Base-by-base conservation (phyloP, 1,140 invertebrate species). In the Diorhabda elongata region DNA sequence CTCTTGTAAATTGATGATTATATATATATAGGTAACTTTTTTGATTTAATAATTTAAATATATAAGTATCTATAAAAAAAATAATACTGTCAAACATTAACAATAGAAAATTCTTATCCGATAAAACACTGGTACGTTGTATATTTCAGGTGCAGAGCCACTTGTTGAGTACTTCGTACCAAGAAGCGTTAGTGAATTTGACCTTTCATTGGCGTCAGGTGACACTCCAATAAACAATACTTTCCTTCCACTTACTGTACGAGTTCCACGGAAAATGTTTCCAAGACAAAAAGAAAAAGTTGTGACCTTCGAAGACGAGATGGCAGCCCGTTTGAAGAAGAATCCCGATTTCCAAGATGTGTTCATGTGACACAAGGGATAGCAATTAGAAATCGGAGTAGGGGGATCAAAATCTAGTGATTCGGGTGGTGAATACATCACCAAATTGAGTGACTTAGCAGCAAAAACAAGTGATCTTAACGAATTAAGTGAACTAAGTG, bases 121-220 rank as follows among this genome's bases (percentile, higher is more conserved):
- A 26, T 26, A 26, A 26, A 26, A 26, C 26, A 26, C 1, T 26
- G 1, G 26, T 26, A 26, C 26, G 26, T 26, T 26, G 0, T 9
- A 5, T 66, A 42, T 72, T 72, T 9, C 60, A 70, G 80, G 81
- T 52, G 78, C 81, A 6, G 88, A 90, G 62, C 81, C 87, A 44
- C 86, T 90, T 64, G 86, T 92, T 57, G 91, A 93, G 76, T 92
- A 93, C 77, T 93, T 92, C 80, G 91, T 92, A 64, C 91, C 91
- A 59, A 84, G 91, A 66, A 92, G 91, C 81, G 85, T 92, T 42
- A 92, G 91, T 78, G 91, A 92, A 77, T 92, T 92, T 73, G 91
- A 93, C 78, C 76, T 92, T 44, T 88, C 89, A 1, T 84, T 86
- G 2, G 80, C 86, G 0, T 84, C 86, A 0, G 85, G 85, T 2